These are phyloP conservation scores for Menidia menidia DNA, from an alignment of 2,797 vertebrate genomes.

Conservation along the genomic window DNA sequence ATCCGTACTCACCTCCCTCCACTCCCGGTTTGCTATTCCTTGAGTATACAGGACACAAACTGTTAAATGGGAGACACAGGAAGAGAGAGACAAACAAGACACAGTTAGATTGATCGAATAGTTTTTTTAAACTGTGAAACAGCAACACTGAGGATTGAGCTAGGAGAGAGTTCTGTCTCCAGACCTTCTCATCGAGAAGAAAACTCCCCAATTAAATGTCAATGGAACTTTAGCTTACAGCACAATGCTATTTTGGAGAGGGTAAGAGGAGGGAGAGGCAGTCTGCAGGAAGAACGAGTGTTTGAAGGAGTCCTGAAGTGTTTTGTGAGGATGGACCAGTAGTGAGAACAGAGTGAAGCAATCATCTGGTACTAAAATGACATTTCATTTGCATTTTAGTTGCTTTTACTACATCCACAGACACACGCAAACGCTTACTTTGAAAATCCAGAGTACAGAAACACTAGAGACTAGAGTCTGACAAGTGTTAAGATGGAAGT, in stretches of 20 bases:
- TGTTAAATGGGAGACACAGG: slow-evolving; percentile 74
- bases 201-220: slow-evolving; percentile 75
- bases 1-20: slow-evolving; percentile 93
- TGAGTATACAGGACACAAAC: slow-evolving; percentile 97
- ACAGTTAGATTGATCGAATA: slow-evolving; percentile 41
- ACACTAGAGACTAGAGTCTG: neutral
- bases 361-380: slow-evolving; percentile 67
- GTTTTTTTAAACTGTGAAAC: slow-evolving; percentile 44
- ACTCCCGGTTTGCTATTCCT: slow-evolving; percentile 94
- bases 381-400: slow-evolving; percentile 66
- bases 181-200: slow-evolving; percentile 42
- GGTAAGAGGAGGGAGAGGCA: slow-evolving; percentile 1
- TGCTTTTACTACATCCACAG: slow-evolving; percentile 45
- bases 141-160: slow-evolving; percentile 31
- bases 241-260: slow-evolving; percentile 66
- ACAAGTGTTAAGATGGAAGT: neutral
- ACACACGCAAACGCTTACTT: slow-evolving; percentile 15
- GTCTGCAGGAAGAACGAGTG: slow-evolving; percentile 12
- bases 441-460: neutral
- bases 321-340: slow-evolving; percentile 36
- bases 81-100: slow-evolving; percentile 21
- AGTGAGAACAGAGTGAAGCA: slow-evolving; percentile 38
- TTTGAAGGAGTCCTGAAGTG: slow-evolving; percentile 40
- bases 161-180: slow-evolving; percentile 35
- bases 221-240: slow-evolving; percentile 64